Evolutionary conservation across 2,113 vertebrate species (phyloP), one percentile per base, ranked within the genome.

Genomic region (Ondatra zibethicus): DNA sequence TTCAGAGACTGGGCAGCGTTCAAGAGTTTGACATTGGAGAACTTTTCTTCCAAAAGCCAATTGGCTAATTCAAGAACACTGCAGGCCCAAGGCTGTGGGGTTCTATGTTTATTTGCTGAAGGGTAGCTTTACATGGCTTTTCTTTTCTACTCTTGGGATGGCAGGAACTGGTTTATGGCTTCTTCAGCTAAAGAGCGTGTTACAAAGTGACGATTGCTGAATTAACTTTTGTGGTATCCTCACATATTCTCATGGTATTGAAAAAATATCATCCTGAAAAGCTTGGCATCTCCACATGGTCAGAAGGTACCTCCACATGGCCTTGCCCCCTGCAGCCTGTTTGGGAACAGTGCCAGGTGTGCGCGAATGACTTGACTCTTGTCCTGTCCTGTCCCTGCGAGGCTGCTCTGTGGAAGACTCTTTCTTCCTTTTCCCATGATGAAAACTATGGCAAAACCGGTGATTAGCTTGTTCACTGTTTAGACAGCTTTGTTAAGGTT

Each of bases 131-230:
- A 16, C 47, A 36, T 88, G 7, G 23, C 3, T 80, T 84, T 93
- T 29, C 73, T 85, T 93, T 78, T 82, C 33, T 87, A 89, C 0
- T 65, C 9, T 81, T 94, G 27, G 23, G 78, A 88, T 55, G 27
- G 1, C 12, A 89, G 17, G 91, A 97, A 76, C 23, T 91, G 61
- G 5, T 70, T 84, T 82, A 47, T 76, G 45, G 9, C 25, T 93
- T 66, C 29, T 68, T 90, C 92, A 77, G 31, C 19, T 85, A 47
- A 90, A 96, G 87, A 90, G 88, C 47, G 14, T 76, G 52, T 88
- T 88, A 50, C n/a, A 84, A 97, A 58, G 33, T 77, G 92, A 92
- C 73, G 81, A 55, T 88, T 80, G 61, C 47, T 92, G 17, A 91
- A 86, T 75, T n/a, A n/a, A 91, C 91, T 1, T 76, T 87, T 93